These are phyloP conservation scores for Scaptomyza montana DNA, from an alignment of 1,140 invertebrate species.

Conservation along the genomic window DNA sequence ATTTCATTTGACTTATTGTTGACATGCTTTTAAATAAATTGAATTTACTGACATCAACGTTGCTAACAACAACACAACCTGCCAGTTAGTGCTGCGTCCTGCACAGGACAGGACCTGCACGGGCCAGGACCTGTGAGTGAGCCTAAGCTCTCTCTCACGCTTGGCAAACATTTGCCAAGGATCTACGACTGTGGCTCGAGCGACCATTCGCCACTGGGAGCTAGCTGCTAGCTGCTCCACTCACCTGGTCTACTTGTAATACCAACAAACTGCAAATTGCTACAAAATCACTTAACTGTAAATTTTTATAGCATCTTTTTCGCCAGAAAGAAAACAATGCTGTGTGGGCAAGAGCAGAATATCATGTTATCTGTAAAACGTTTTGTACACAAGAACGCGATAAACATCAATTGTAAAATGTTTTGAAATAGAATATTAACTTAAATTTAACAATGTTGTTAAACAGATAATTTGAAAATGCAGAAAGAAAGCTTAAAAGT, in stretches of 20 bases:
- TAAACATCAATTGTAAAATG: background rate
- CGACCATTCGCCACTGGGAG: background rate
- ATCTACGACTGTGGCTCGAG: conserved; percentile 53
- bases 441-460: no score
- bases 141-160: conserved; percentile 18
- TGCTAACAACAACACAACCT: conserved; percentile 14
- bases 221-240: conserved; percentile 6
- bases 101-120: background rate
- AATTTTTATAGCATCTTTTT: conserved; percentile 65
- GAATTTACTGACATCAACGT: conserved; percentile 56
- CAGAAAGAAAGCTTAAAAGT: no score
- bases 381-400: conserved; percentile 11
- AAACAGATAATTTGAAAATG: no score
- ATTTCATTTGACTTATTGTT: conserved; percentile 72
- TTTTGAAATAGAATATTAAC: no score
- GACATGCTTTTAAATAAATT: conserved; percentile 72
- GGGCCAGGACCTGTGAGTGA: conserved; percentile 16
- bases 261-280: conserved; percentile 70
- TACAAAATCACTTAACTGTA: conserved; percentile 71
- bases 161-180: conserved; percentile 59
- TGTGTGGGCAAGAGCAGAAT: background rate
- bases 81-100: background rate
- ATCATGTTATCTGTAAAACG: background rate
- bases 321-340: conserved; percentile 37
- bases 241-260: conserved; percentile 47